These are phyloP conservation scores for Octopus sinensis DNA, from an alignment of 1,140 invertebrate species.

Conservation along the genomic window DNA sequence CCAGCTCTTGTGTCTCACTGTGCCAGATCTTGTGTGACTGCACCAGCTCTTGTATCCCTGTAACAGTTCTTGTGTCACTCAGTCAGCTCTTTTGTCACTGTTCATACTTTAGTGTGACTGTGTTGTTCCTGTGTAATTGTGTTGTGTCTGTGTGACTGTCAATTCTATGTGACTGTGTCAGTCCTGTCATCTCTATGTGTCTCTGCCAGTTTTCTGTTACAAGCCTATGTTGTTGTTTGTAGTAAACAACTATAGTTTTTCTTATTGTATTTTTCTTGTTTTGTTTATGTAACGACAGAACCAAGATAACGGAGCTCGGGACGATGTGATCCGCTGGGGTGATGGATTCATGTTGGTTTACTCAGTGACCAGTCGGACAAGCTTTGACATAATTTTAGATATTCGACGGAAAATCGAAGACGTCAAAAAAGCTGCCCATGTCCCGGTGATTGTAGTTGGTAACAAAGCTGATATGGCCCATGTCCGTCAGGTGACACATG, in stretches of 20 bases:
- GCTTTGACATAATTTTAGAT: constrained; percentile 64
- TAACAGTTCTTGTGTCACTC: too few relatives aligned
- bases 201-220: not conserved
- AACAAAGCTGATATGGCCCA: constrained; percentile 49
- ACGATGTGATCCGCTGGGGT: constrained; percentile 79
- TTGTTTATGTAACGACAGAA: constrained; percentile 25
- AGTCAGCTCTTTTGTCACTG: too few relatives aligned
- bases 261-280: not conserved
- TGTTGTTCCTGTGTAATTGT: too few relatives aligned
- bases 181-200: too few relatives aligned
- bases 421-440: constrained; percentile 34
- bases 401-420: constrained; percentile 41
- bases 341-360: constrained; percentile 87
- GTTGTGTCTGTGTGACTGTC: too few relatives aligned
- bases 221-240: too few relatives aligned
- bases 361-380: constrained; percentile 83
- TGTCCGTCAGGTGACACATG: constrained; percentile 39
- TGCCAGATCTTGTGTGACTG: too few relatives aligned
- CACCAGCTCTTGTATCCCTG: too few relatives aligned
- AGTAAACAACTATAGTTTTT: too few relatives aligned
- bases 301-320: constrained; percentile 58
- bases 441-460: constrained; percentile 42
- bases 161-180: too few relatives aligned
- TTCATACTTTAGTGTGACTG: too few relatives aligned
- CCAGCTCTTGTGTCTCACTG: too few relatives aligned